Conservation (phyloP, 2,113 vertebrate genomes). For the Myxocyprinus asiaticus region DNA sequence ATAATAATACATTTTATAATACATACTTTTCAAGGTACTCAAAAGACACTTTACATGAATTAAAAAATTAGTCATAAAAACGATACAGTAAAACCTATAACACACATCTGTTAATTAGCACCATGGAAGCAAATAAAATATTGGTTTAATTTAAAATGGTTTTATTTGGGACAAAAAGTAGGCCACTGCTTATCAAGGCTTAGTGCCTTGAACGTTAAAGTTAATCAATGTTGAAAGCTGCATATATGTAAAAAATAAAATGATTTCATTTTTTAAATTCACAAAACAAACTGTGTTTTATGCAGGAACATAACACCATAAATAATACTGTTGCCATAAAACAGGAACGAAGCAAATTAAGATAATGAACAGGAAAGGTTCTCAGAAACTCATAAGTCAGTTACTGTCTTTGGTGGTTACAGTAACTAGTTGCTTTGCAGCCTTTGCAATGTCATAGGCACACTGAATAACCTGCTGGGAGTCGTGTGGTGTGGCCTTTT, state of each 20-base stretch:
- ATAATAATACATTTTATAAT: too few relatives aligned
- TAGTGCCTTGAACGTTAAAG: not conserved
- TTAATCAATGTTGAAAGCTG: not conserved
- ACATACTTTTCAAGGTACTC: too few relatives aligned
- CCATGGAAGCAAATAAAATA: slow-evolving; percentile 17
- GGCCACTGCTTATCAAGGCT: not conserved
- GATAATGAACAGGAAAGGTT: not conserved
- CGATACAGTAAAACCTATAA: too few relatives aligned
- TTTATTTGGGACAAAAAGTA: too few relatives aligned
- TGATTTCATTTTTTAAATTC: not conserved
- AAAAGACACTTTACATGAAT: too few relatives aligned
- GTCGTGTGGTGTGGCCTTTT: slow-evolving; percentile 81
- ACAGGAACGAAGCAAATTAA: not conserved
- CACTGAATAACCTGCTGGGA: slow-evolving; percentile 98
- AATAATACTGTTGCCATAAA: slow-evolving; percentile 8
- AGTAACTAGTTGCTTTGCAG: slow-evolving; percentile 97
- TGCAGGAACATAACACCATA: not conserved
- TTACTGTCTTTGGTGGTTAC: slow-evolving; percentile 99
- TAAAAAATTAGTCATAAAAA: too few relatives aligned
- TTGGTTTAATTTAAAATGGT: not conserved
- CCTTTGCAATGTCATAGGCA: slow-evolving; percentile 98
- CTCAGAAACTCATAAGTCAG: slow-evolving; percentile 65
- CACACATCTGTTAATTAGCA: not conserved
- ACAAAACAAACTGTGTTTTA: not conserved
- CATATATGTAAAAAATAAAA: not conserved